Evolutionary conservation across 2,888 invertebrate species (phyloP), one percentile per base, ranked within the genome.

Genomic region (Dexiosoma caninum): DNA sequence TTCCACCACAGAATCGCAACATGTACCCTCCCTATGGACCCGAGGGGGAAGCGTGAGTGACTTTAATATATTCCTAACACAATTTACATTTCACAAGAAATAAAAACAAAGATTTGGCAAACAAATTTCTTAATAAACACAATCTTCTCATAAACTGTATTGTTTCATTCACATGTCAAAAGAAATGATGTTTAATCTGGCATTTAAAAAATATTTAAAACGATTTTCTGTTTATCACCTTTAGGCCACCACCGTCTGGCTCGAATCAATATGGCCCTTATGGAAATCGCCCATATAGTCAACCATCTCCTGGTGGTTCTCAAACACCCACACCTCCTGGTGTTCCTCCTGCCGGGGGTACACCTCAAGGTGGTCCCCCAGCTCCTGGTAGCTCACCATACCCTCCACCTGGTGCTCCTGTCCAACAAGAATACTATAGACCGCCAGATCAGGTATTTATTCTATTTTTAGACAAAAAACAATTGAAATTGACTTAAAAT

Each of bases 21-120:
- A 94, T 95, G 86, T 95, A 95, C 88, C 95, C 95, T 86, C 94
- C 95, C 85, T 94, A 95, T 86, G 94, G 94, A 83, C 93, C 94
- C 64, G 93, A 93, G 83, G 93, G 93, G 85, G 93, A 90, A 92
- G 93, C 93, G 94, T 94, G 90, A 89, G 88, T 88, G 85, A 78
- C 75, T 83, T 83, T 83, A 82, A 78, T 62, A 69, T 75, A 80
- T 79, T 72, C 40, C 57, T 44, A 46, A 71, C 32, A 76, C 74
- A 81, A 40, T 62, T 42, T 14, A 55, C 44, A 51, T 23, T 51
- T 23, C 37, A 19, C 19, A 59, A 64, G 66, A 62, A 37, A n/a
- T 12, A 14, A 23, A 21, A 67, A 30, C 37, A 49, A 57, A 37
- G 37, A 44, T 59, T 66, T 51, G 19, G 19, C 23, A 55, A 55